A percentile compares a stretch with the other conserved stretches of the same genome.
Evolutionary conservation across 1,140 invertebrate genomes (phyloP).

Genomic region (Charaxes varanes): DNA sequence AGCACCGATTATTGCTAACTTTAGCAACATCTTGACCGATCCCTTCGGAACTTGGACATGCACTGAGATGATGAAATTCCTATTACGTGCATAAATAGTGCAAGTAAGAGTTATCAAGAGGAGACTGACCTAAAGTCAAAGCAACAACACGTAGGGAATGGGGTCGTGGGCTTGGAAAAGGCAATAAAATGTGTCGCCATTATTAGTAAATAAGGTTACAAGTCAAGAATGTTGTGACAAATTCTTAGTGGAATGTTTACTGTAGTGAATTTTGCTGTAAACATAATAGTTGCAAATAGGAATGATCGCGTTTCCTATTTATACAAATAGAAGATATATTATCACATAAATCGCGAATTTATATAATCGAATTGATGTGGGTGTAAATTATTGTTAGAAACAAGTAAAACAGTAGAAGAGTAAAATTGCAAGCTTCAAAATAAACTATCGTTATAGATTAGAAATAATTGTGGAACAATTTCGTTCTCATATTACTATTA

Average conservation of each 20-base stretch:
- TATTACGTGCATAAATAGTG: slow-evolving; percentile 23
- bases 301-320: no score
- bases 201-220: slow-evolving; percentile 20
- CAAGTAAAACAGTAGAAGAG: no score
- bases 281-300: no score
- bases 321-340: no score
- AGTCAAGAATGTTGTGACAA: slow-evolving; percentile 2
- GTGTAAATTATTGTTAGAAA: no score
- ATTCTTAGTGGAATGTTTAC: not conserved
- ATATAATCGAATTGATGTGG: no score
- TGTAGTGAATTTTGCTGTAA: no score
- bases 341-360: no score
- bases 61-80: slow-evolving; percentile 29
- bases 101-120: slow-evolving; percentile 41
- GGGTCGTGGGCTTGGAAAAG: slow-evolving; percentile 29
- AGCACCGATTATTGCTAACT: slow-evolving; percentile 48
- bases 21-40: slow-evolving; percentile 51
- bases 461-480: no score
- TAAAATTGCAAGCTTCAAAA: no score
- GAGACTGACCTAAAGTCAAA: slow-evolving; percentile 21
- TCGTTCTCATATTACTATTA: no score
- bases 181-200: slow-evolving; percentile 9
- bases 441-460: no score
- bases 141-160: slow-evolving; percentile 19
- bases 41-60: slow-evolving; percentile 11